phyloP scores from a whole-genome alignment of 2,113 vertebrate genomes.

The Caloenas nicobarica region DNA sequence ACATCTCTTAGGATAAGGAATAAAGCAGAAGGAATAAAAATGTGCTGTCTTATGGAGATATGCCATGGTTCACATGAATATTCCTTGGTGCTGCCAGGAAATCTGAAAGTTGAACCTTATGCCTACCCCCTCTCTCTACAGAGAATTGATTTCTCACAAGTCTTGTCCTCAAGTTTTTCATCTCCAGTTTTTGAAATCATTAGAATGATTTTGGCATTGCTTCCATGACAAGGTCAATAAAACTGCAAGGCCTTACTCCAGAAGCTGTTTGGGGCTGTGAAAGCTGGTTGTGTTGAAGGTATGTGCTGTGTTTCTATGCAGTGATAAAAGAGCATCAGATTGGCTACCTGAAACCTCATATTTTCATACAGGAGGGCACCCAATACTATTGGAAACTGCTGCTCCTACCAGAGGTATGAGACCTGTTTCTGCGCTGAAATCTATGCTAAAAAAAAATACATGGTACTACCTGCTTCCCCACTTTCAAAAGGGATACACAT shows the following conservation, averaged over 20 bases:
- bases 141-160: background rate
- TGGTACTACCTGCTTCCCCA: background rate
- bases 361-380: background rate
- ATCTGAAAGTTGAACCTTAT: background rate
- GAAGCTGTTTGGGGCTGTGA: background rate
- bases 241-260: background rate
- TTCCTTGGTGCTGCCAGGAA: background rate
- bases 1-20: background rate
- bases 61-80: background rate
- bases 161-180: background rate
- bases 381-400: background rate
- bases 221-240: background rate
- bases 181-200: background rate
- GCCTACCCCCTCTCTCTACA: background rate
- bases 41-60: background rate
- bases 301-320: accelerated
- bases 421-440: background rate
- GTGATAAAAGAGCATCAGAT: background rate
- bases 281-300: background rate
- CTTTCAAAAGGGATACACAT: background rate
- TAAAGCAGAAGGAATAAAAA: background rate
- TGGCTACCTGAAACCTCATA: background rate
- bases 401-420: background rate
- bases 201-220: background rate
- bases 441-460: background rate